phyloP scores from a whole-genome alignment of 1,140 invertebrate genomes.

The Drosophila navojoa region DNA sequence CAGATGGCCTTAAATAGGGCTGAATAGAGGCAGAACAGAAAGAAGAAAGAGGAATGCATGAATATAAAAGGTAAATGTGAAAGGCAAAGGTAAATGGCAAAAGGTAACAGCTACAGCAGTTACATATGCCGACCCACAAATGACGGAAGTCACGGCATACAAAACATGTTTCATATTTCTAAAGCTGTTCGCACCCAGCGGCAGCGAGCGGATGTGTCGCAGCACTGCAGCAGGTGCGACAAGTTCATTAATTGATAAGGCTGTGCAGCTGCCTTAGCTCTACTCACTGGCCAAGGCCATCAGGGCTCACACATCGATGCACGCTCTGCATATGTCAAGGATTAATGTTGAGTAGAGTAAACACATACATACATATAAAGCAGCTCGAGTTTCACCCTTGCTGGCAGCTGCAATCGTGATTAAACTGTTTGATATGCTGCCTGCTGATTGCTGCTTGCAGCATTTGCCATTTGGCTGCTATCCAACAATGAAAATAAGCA shows the following conservation, averaged over 20 bases:
- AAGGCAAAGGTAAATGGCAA: neutral
- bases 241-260: slow-evolving; percentile 70
- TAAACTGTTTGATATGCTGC: slow-evolving; percentile 15
- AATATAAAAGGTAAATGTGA: neutral
- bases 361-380: too few species aligned
- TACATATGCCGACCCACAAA: slow-evolving; percentile 10
- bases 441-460: slow-evolving; percentile 10
- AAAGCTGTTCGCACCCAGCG: neutral
- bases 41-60: neutral
- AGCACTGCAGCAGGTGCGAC: neutral
- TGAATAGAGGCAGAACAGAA: neutral
- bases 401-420: slow-evolving; percentile 21
- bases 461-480: slow-evolving; percentile 36
- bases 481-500: slow-evolving; percentile 23
- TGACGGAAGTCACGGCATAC: slow-evolving; percentile 66
- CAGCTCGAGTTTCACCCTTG: neutral
- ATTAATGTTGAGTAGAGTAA: slow-evolving; percentile 2
- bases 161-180: slow-evolving; percentile 36
- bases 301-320: slow-evolving; percentile 23
- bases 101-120: slow-evolving; percentile 20
- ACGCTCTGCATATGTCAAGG: slow-evolving; percentile 20
- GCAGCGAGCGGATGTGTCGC: too few species aligned
- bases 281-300: neutral
- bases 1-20: slow-evolving; percentile 8
- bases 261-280: neutral